Percentiles rank a stretch among this genome's conserved stretches.
These are phyloP conservation scores for Catocala sponsa DNA, from an alignment of 2,888 invertebrate species.

Conservation along the genomic window DNA sequence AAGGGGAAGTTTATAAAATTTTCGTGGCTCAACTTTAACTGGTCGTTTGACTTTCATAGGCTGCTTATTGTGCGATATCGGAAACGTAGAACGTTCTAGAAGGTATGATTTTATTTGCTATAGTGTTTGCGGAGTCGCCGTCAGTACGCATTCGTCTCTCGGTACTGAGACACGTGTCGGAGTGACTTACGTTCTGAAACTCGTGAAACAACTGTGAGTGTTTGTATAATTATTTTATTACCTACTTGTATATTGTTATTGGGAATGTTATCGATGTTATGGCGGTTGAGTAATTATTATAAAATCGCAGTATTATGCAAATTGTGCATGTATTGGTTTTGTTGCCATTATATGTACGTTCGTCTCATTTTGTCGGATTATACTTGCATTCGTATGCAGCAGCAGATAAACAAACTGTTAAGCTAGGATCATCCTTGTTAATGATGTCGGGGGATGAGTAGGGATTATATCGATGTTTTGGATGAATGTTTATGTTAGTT, in stretches of 20 bases:
- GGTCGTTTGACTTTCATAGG: constrained; percentile 48
- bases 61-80: constrained; percentile 57
- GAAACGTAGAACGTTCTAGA: constrained; percentile 52
- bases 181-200: constrained; percentile 19
- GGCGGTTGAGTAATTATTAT: no score
- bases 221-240: constrained; percentile 13
- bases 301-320: not conserved
- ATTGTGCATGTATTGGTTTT: not conserved
- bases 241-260: constrained; percentile 2
- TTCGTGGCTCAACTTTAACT: constrained; percentile 32
- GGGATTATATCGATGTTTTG: not conserved
- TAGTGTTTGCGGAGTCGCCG: constrained; percentile 13
- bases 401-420: not conserved
- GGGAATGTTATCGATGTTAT: no score
- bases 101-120: constrained; percentile 36
- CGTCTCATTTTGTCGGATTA: constrained; percentile 8
- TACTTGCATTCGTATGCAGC: not conserved
- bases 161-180: constrained; percentile 31
- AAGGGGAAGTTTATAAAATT: not conserved
- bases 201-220: constrained; percentile 38
- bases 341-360: constrained; percentile 11
- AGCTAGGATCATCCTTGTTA: not conserved
- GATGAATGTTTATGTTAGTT: no score
- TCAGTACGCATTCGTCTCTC: constrained; percentile 47
- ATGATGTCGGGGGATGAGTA: not conserved